Evolutionary conservation across 2,113 vertebrate genomes (phyloP).

Genomic region (Alces alces): DNA sequence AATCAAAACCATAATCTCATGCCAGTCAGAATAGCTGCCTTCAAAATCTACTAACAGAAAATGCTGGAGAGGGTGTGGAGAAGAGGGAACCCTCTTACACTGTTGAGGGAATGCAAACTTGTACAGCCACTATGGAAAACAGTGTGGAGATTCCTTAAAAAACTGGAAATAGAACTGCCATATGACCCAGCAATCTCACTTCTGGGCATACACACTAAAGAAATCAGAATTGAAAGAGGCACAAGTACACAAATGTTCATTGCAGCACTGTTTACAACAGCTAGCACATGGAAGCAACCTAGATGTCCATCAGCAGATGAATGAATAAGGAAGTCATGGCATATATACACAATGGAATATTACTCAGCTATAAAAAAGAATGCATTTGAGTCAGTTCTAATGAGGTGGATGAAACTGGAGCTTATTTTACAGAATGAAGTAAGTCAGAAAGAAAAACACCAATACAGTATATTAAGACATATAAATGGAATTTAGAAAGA

Average conservation of each 20-base stretch:
- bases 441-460: neutral
- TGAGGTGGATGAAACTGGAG: neutral
- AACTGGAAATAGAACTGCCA: neutral
- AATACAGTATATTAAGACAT: neutral
- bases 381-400: neutral
- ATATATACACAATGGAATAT: neutral
- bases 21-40: neutral
- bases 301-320: neutral
- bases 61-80: neutral
- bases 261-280: neutral
- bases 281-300: neutral
- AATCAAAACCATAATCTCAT: neutral
- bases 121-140: neutral
- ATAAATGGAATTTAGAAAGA: neutral
- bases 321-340: neutral
- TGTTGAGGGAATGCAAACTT: neutral
- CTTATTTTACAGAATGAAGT: neutral
- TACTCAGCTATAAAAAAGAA: neutral
- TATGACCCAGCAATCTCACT: neutral
- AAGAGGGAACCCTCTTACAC: neutral
- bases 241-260: neutral
- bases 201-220: neutral
- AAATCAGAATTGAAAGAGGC: neutral
- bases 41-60: neutral
- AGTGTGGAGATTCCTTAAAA: neutral